These are phyloP conservation scores for Glyptemys insculpta DNA, from an alignment of 2,797 vertebrate species.

Conservation along the genomic window DNA sequence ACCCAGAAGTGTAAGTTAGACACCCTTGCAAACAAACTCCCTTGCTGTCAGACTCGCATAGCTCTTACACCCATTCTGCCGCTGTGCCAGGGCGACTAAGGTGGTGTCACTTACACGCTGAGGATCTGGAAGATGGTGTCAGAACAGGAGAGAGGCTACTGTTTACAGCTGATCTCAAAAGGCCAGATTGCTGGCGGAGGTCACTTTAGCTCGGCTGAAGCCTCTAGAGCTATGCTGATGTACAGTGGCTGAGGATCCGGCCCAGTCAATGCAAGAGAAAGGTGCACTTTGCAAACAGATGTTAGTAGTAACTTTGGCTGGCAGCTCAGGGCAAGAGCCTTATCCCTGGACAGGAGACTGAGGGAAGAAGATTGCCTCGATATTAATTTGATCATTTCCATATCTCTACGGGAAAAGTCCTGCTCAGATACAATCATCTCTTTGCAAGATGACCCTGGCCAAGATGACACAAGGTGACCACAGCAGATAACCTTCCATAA, in stretches of 20 bases:
- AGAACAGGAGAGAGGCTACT: background rate
- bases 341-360: constrained; percentile 25
- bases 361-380: background rate
- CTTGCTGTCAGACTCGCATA: background rate
- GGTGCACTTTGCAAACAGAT: constrained; percentile 43
- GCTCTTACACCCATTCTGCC: background rate
- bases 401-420: constrained; percentile 46
- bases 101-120: background rate
- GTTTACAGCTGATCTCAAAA: background rate
- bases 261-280: constrained; percentile 28
- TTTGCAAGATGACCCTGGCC: constrained; percentile 43
- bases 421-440: constrained; percentile 48
- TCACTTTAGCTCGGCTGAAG: accelerated
- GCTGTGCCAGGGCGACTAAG: background rate
- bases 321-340: constrained; percentile 47
- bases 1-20: background rate
- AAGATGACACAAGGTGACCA: constrained; percentile 73
- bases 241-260: constrained; percentile 29
- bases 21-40: background rate
- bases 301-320: constrained; percentile 57
- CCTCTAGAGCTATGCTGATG: background rate
- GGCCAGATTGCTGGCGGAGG: background rate
- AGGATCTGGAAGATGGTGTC: background rate
- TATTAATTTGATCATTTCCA: constrained; percentile 65
- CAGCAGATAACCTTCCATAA: constrained; percentile 75